phyloP scores from a whole-genome alignment of 2,113 vertebrate species.

The Rhinoderma darwinii region DNA sequence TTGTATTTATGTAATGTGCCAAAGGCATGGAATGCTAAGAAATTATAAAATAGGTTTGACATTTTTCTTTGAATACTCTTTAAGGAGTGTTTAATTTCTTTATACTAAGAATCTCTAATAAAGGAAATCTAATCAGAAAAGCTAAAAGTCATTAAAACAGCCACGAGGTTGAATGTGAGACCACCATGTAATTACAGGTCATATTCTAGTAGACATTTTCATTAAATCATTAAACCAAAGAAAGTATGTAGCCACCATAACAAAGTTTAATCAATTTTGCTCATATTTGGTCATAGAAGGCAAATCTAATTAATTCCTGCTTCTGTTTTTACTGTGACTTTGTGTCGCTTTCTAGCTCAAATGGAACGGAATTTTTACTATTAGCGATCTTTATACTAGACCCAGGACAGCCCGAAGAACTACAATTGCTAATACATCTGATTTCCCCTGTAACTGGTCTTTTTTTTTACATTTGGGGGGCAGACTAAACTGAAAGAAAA shows the following conservation, averaged over 20 bases:
- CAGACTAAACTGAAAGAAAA: no score
- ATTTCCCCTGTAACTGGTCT: no score
- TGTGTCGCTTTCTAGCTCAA: background rate
- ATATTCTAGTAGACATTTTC: background rate
- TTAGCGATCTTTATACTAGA: no score
- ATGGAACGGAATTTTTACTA: background rate
- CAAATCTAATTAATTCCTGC: constrained; percentile 13
- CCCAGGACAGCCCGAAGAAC: no score
- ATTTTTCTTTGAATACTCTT: no score
- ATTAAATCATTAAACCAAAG: constrained; percentile 12
- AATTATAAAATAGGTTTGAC: no score
- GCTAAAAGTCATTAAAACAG: background rate
- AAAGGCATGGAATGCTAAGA: no score
- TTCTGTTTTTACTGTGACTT: background rate
- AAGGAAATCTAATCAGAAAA: background rate
- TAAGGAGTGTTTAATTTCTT: background rate
- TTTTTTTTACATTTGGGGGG: no score
- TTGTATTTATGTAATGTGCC: no score
- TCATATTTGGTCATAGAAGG: constrained; percentile 1
- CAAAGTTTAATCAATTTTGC: constrained; percentile 4
- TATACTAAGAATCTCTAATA: background rate
- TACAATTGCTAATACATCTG: no score
- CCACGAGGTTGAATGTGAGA: background rate
- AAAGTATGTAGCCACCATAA: constrained; percentile 1
- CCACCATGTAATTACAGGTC: constrained; percentile 16